Evolutionary conservation across 2,797 vertebrate genomes (phyloP), one percentile per base, ranked within the genome.

Genomic region (Pagetopsis macropterus): DNA sequence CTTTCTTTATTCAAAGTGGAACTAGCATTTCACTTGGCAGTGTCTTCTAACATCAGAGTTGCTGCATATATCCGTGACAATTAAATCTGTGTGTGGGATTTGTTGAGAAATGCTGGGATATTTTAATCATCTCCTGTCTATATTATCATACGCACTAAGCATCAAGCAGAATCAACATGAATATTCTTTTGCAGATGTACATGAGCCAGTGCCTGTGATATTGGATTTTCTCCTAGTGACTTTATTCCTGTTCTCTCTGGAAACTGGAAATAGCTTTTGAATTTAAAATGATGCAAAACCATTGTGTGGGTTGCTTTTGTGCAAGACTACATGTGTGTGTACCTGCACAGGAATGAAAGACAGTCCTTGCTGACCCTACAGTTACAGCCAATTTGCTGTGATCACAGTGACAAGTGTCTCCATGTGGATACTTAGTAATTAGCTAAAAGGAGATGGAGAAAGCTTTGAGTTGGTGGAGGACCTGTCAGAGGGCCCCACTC

Each of bases 371-470:
- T 90, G 82, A 88, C 80, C 83, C 70, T 72, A 73, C 78, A 68
- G 72, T 82, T 86, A 45, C 54, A 85, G 78, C 76, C 88, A 86
- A 84, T 91, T 88, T 87, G 71, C 83, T 81, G 79, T 83, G 79
- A 88, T 86, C 79, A 83, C 79, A 79, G 71, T 82, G 85, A 88
- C 89, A 82, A 84, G 77, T 79, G 76, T 84, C 84, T 90, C 75
- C 56, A 75, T 84, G 83, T 82, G 78, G 81, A 81, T 76, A 76
- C 82, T 65, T 65, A 55, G 82, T 89, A 91, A 92, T 92, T 91
- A 90, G 70, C 84, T 72, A 76, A 81, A 67, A 86, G 72, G 65
- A 82, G 78, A 80, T 63, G 56, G 84, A 78, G 82, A 79, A 75
- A 83, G 84, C 82, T 78, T 79, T 71, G 72, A 70, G 58, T 37